Evolutionary conservation across 2,888 invertebrate genomes (phyloP), one percentile per base, ranked within the genome.

Genomic region (Meliscaeva auricollis): DNA sequence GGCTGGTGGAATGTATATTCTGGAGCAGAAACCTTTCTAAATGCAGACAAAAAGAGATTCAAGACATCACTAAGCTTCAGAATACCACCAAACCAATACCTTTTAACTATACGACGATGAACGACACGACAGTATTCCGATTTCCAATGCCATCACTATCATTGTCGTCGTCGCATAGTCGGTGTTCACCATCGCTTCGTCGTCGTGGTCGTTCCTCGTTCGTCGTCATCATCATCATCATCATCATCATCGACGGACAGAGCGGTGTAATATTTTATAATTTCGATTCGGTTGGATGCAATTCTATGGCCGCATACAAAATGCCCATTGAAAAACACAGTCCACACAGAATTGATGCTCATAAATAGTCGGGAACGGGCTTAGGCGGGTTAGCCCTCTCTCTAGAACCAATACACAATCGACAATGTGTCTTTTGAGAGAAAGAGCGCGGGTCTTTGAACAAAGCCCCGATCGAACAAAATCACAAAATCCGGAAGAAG

Each of bases 201-300:
- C 41, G 46, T 72, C 66, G 66, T 50, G 32, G 52, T 70, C 50
- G 17, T 66, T 30, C 64, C n/a, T n/a, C n/a, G n/a, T n/a, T 48
- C 70, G 13, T 52, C 11, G 41, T 32, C 46, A 26, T 56, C 73
- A 41, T 44, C 54, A 46, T 79, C 79, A 58, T 84, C 84, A 66
- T 75, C 79, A 79, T 75, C 70, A 58, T 35, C 58, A 17, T 38
- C 38, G 58, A 9, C 26, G 7, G 60, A 72, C 58, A 52, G 9
- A 75, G 60, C 84, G 52, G 72, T 68, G 75, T 79, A 84, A 84
- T 84, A 84, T 72, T 84, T 84, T 84, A 84, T 76, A 84, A 80
- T 75, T 84, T 68, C 84, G 80, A 70, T 79, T 72, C 70, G 75
- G 56, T 84, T 84, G 66, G 75, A 79, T 84, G 84, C 26, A 44